Percentiles rank a stretch among this genome's conserved stretches.
These are phyloP conservation scores for Florisuga fusca DNA, from an alignment of 2,797 vertebrate genomes.

Conservation along the genomic window DNA sequence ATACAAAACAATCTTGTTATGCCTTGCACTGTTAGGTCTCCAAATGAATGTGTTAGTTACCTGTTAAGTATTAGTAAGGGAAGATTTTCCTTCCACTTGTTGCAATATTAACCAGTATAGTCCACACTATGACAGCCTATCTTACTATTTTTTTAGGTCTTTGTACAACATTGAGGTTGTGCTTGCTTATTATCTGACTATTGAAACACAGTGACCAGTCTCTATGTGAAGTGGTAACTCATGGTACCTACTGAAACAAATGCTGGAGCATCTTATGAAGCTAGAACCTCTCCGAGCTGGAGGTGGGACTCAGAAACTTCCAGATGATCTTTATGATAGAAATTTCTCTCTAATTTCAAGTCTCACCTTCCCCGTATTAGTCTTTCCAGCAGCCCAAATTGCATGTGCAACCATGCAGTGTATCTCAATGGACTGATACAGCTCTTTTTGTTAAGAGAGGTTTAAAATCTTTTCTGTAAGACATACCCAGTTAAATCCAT, in stretches of 20 bases:
- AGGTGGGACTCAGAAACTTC: not conserved
- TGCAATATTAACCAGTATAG: not conserved
- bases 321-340: not conserved
- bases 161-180: accelerated
- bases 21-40: not conserved
- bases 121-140: not conserved
- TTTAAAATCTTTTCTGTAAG: not conserved
- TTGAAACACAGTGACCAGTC: not conserved
- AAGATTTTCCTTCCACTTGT: not conserved
- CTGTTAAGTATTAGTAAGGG: not conserved
- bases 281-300: not conserved
- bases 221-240: not conserved
- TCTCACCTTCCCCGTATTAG: not conserved
- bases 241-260: not conserved
- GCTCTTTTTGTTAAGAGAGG: not conserved
- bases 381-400: not conserved
- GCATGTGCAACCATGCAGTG: not conserved
- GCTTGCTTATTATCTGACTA: not conserved
- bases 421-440: not conserved
- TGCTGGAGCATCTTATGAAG: not conserved
- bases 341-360: not conserved
- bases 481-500: not conserved
- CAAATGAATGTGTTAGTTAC: not conserved
- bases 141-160: not conserved
- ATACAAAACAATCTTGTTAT: not conserved